Evolutionary conservation across 2,888 invertebrate genomes (phyloP).

Genomic region (Trachelus tabidus): DNA sequence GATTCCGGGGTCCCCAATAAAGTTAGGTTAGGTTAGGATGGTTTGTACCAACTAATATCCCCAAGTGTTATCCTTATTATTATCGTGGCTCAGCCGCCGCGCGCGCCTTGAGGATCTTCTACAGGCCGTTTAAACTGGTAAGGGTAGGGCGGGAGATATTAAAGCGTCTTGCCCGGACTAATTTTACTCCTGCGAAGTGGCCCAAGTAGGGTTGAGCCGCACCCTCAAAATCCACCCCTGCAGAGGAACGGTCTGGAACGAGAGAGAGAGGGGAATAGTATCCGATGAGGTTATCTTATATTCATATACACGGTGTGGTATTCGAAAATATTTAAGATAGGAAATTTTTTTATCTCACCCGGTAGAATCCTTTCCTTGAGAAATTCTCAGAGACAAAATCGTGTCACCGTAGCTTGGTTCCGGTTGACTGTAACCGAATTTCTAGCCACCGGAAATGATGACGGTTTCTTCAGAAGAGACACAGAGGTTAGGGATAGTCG

Average conservation of each 20-base stretch:
- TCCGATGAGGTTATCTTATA: not conserved
- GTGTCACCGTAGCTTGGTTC: not conserved
- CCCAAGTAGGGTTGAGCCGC: conserved; percentile 11
- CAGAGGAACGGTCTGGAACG: not conserved
- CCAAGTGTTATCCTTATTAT: conserved; percentile 62
- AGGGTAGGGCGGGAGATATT: conserved; percentile 47
- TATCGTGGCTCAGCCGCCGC: conserved; percentile 34
- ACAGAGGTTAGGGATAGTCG: not conserved
- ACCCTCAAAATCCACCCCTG: not conserved
- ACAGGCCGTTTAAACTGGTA: not conserved
- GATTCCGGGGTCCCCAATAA: conserved; percentile 35
- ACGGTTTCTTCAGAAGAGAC: not conserved
- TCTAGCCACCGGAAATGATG: not conserved
- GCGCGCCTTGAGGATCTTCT: conserved; percentile 26
- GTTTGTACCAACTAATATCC: conserved; percentile 60
- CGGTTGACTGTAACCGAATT: not conserved
- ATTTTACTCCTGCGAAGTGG: conserved; percentile 35
- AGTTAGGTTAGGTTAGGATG: conserved; percentile 41
- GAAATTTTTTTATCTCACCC: not conserved
- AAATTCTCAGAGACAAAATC: not conserved
- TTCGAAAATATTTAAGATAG: not conserved
- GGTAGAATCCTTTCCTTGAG: not conserved
- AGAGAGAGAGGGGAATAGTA: not conserved
- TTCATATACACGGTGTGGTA: not conserved
- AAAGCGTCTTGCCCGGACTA: conserved; percentile 53